These are phyloP conservation scores for Steinernema khuongi DNA, from an alignment of 1,140 invertebrate genomes.

Conservation along the genomic window DNA sequence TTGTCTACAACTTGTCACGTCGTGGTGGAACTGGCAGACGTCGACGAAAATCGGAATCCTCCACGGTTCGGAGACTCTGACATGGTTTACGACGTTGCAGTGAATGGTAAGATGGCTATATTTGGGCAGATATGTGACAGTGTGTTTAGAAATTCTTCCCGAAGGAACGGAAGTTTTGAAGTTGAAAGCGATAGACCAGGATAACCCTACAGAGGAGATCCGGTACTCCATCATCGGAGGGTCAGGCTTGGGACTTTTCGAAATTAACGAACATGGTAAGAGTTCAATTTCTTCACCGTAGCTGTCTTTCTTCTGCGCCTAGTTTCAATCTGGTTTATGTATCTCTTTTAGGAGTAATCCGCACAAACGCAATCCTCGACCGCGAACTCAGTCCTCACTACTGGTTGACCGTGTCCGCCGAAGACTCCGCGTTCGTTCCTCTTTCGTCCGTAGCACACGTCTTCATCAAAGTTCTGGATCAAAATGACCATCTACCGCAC, in stretches of 20 bases:
- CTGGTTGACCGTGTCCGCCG: conserved; percentile 86
- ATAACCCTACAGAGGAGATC: conserved; percentile 73
- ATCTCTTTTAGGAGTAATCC: conserved; percentile 71
- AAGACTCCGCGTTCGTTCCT: conserved; percentile 77
- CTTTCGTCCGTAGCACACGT: conserved; percentile 68
- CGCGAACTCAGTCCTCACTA: conserved; percentile 78
- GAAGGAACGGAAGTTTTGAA: conserved; percentile 71
- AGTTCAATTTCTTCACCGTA: conserved; percentile 9
- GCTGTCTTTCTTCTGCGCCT: conserved; percentile 18
- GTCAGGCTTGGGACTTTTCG: conserved; percentile 81
- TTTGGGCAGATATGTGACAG: not conserved
- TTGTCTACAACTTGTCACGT: conserved; percentile 59
- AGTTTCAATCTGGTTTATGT: conserved; percentile 14
- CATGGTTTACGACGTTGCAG: conserved; percentile 68
- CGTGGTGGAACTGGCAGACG: conserved; percentile 78
- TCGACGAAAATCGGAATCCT: conserved; percentile 80
- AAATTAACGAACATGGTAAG: conserved; percentile 71
- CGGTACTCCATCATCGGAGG: conserved; percentile 80
- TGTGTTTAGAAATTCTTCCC: conserved; percentile 69
- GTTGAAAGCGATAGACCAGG: conserved; percentile 73
- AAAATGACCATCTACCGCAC: conserved; percentile 86
- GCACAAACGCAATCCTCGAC: conserved; percentile 76
- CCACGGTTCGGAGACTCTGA: conserved; percentile 72
- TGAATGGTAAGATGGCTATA: conserved; percentile 36
- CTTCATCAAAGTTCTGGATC: conserved; percentile 79